phyloP scores from a whole-genome alignment of 2,113 vertebrate genomes.

The Tachuris rubrigastra region DNA sequence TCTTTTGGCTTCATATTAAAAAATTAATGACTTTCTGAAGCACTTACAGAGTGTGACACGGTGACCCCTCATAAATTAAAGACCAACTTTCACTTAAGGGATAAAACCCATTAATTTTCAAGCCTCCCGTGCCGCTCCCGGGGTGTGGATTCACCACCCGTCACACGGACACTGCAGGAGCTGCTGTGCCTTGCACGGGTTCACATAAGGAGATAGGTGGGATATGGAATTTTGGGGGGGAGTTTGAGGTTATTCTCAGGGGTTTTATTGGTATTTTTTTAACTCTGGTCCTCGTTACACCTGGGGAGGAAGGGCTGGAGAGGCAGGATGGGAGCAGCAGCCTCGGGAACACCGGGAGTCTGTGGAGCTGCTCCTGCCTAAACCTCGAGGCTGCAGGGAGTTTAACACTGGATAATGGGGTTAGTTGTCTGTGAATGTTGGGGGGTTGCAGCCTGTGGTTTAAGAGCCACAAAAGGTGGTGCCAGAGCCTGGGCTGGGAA shows the following conservation, averaged over 20 bases:
- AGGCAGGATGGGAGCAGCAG: background rate
- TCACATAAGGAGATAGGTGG: background rate
- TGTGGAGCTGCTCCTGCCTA: background rate
- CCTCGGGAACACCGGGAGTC: background rate
- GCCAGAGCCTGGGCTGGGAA: background rate
- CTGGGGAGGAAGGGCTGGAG: background rate
- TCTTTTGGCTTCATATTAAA: background rate
- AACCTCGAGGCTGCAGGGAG: background rate
- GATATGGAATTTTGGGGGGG: background rate
- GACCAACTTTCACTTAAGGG: background rate
- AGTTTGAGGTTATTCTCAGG: background rate
- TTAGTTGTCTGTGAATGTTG: background rate
- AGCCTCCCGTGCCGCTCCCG: background rate
- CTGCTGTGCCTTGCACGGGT: background rate
- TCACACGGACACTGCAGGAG: background rate
- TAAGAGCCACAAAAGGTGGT: background rate
- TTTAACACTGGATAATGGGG: fast-evolving
- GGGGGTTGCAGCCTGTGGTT: background rate
- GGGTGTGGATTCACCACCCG: background rate
- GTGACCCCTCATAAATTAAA: background rate
- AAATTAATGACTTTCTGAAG: background rate
- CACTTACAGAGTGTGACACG: background rate
- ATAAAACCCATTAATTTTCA: background rate
- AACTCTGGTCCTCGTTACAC: background rate
- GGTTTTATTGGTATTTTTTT: background rate